phyloP scores from a whole-genome alignment of 1,140 invertebrate species.

The Dreissena rostriformis region DNA sequence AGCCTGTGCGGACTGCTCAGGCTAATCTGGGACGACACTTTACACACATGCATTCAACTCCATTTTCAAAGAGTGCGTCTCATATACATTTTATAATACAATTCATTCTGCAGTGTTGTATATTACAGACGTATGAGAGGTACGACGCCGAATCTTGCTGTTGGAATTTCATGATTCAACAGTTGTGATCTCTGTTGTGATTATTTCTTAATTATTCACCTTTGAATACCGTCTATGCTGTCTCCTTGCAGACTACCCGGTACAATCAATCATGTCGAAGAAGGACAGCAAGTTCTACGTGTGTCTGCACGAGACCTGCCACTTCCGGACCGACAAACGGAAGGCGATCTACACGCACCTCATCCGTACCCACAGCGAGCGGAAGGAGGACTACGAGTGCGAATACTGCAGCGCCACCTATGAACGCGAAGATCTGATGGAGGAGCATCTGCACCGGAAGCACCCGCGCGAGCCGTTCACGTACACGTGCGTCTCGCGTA shows the following conservation, averaged over 20 bases:
- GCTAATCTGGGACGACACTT: too few relatives aligned
- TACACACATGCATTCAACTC: too few relatives aligned
- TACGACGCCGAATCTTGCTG: too few relatives aligned
- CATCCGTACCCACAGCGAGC: conserved; percentile 44
- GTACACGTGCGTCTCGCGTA: conserved; percentile 51
- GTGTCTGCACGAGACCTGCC: conserved; percentile 38
- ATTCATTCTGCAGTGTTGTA: too few relatives aligned
- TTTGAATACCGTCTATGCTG: neutral
- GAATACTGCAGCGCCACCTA: conserved; percentile 46
- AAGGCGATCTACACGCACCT: conserved; percentile 55
- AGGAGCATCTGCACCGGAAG: conserved; percentile 40
- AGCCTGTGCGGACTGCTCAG: too few relatives aligned
- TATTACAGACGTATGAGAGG: too few relatives aligned
- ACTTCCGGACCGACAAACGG: conserved; percentile 44
- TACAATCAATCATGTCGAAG: conserved; percentile 34
- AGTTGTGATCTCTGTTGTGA: neutral
- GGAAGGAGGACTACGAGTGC: conserved; percentile 55
- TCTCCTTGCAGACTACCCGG: too few relatives aligned
- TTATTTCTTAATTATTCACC: neutral
- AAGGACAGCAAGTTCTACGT: conserved; percentile 8
- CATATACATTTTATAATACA: too few relatives aligned
- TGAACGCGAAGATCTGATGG: conserved; percentile 31
- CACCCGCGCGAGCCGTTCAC: conserved; percentile 39
- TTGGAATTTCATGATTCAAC: too few relatives aligned
- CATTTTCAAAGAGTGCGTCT: too few relatives aligned